Evolutionary conservation across 64 coral and sea anemone genomes (phyloP).

Genomic region (Stichodactyla helianthus): DNA sequence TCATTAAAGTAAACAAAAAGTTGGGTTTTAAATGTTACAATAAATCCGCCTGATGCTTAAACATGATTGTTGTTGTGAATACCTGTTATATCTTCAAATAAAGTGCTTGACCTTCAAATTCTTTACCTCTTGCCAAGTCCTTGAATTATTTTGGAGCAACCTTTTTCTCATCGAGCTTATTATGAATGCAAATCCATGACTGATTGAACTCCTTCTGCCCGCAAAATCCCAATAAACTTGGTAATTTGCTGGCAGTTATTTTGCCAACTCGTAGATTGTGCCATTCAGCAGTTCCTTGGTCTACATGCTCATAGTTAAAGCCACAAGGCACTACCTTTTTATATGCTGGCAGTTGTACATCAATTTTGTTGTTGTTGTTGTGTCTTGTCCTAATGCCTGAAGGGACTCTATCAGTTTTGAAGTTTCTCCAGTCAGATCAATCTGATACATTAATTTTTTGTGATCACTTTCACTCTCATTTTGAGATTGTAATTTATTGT

Average conservation of each 20-base stretch:
- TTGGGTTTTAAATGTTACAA: too few species aligned
- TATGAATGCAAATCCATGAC: constrained; percentile 25
- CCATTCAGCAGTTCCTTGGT: constrained; percentile 7
- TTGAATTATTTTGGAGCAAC: constrained; percentile 15
- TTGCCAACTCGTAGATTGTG: constrained; percentile 11
- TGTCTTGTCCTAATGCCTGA: too few species aligned
- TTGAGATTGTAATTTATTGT: too few species aligned
- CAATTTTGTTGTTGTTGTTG: constrained; percentile 6
- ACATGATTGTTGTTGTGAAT: too few species aligned
- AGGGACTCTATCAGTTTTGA: background rate
- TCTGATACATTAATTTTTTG: constrained; percentile 25
- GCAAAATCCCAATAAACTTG: constrained; percentile 20
- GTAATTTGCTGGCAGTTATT: constrained; percentile 26
- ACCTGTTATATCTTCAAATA: constrained; percentile 16
- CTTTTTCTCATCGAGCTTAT: constrained; percentile 29
- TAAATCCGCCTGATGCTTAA: too few species aligned
- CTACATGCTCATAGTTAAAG: constrained; percentile 1
- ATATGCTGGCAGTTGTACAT: constrained; percentile 15
- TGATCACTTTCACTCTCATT: too few species aligned
- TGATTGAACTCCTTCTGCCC: constrained; percentile 23
- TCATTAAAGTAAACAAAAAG: too few species aligned
- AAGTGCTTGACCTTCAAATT: constrained; percentile 9
- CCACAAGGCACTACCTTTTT: constrained; percentile 9
- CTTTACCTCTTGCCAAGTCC: background rate
- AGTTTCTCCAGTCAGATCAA: background rate